These are phyloP conservation scores for Gallinago media DNA, from an alignment of 2,113 vertebrate species.

Conservation along the genomic window DNA sequence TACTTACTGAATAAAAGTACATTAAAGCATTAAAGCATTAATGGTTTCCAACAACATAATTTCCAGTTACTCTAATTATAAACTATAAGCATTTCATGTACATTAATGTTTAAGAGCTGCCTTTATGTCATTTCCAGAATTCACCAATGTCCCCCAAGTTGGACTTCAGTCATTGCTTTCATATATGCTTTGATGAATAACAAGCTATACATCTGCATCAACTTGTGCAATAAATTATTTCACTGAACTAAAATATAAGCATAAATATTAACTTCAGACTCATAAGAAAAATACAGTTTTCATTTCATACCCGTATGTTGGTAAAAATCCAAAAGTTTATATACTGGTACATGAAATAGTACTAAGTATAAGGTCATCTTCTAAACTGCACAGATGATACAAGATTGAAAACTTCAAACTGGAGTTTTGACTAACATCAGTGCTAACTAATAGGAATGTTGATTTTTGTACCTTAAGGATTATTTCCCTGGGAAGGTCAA, in stretches of 20 bases:
- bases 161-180: not conserved
- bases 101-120: not conserved
- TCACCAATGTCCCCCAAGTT: not conserved
- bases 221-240: not conserved
- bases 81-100: accelerated
- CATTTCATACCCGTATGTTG: not conserved
- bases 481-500: not conserved
- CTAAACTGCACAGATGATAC: not conserved
- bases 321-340: not conserved
- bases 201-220: not conserved
- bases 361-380: not conserved
- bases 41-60: not conserved
- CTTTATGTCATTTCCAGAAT: not conserved
- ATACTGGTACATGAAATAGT: not conserved
- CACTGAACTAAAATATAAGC: not conserved
- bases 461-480: not conserved
- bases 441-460: not conserved
- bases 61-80: not conserved
- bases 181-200: not conserved
- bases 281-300: not conserved
- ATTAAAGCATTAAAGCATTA: not conserved
- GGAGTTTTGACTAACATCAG: not conserved
- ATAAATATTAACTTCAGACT: not conserved
- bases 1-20: not conserved
- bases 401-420: not conserved